Conservation (phyloP, 2,888 invertebrate genomes). For the Andrena marginata region DNA sequence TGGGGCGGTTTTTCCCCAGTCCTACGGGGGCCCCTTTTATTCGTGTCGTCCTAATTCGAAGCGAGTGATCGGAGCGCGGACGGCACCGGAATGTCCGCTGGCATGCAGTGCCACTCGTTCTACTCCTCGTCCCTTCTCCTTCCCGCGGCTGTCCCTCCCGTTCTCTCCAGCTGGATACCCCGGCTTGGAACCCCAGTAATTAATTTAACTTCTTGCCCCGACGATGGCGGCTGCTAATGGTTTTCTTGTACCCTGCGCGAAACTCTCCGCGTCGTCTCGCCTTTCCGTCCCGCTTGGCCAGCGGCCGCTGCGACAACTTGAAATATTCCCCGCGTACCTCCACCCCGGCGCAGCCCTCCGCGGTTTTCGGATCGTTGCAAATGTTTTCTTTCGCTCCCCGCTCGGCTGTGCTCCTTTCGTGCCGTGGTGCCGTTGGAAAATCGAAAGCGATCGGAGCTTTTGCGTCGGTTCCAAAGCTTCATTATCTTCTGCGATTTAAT, state of each 20-base stretch:
- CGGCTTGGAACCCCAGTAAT: slow-evolving; percentile 77
- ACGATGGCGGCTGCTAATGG: slow-evolving; percentile 81
- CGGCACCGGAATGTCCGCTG: slow-evolving; percentile 67
- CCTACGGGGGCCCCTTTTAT: slow-evolving; percentile 64
- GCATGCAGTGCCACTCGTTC: slow-evolving; percentile 66
- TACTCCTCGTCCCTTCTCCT: slow-evolving; percentile 41
- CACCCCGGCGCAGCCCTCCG: not conserved
- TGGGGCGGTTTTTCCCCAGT: slow-evolving; percentile 68
- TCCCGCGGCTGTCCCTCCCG: slow-evolving; percentile 47
- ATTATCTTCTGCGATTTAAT: no score
- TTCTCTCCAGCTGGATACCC: slow-evolving; percentile 48
- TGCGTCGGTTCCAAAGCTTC: no score
- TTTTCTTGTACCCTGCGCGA: slow-evolving; percentile 79
- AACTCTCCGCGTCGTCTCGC: slow-evolving; percentile 56
- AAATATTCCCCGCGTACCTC: slow-evolving; percentile 3
- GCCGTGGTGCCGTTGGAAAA: not conserved
- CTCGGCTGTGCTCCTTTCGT: not conserved
- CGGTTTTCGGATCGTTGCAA: not conserved
- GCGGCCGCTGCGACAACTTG: slow-evolving; percentile 41
- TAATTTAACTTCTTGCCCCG: slow-evolving; percentile 84
- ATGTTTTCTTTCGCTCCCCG: not conserved
- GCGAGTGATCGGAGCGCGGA: slow-evolving; percentile 71
- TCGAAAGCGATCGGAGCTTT: not conserved
- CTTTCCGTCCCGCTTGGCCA: slow-evolving; percentile 31
- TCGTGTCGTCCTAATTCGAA: slow-evolving; percentile 77